Conservation (phyloP, 2,888 invertebrate genomes). For the Trimorus sp. region DNA sequence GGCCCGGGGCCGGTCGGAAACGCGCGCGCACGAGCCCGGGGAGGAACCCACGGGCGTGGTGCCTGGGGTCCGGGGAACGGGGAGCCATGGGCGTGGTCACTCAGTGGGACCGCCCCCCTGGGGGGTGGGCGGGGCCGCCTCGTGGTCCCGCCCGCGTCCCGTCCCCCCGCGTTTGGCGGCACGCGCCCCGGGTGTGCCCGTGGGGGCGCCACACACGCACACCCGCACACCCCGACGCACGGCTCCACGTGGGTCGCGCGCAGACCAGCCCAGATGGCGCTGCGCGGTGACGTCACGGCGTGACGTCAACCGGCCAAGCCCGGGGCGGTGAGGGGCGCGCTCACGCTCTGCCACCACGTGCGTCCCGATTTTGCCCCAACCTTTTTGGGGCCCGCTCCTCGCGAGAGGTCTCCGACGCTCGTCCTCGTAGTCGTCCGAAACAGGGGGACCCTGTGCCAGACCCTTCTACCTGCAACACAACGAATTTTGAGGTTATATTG, state of each 20-base stretch:
- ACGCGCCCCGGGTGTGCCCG: conserved; percentile 50
- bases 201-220: conserved; percentile 28
- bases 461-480: conserved; percentile 56
- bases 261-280: conserved; percentile 39
- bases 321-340: conserved; percentile 55
- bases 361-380: conserved; percentile 73
- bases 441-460: conserved; percentile 40
- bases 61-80: no score
- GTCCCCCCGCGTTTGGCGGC: conserved; percentile 47
- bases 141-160: conserved; percentile 72
- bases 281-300: conserved; percentile 73
- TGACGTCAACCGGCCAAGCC: conserved; percentile 64
- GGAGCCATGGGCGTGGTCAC: no score
- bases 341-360: conserved; percentile 71
- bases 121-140: conserved; percentile 70
- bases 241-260: conserved; percentile 42
- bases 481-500: neutral
- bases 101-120: conserved; percentile 59
- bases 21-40: no score
- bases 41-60: no score
- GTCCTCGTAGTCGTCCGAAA: conserved; percentile 54
- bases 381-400: neutral
- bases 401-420: conserved; percentile 11
- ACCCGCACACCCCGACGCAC: conserved; percentile 21
- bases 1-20: no score